These are phyloP conservation scores for Eonycteris spelaea DNA, from an alignment of 2,113 vertebrate genomes.

Conservation along the genomic window DNA sequence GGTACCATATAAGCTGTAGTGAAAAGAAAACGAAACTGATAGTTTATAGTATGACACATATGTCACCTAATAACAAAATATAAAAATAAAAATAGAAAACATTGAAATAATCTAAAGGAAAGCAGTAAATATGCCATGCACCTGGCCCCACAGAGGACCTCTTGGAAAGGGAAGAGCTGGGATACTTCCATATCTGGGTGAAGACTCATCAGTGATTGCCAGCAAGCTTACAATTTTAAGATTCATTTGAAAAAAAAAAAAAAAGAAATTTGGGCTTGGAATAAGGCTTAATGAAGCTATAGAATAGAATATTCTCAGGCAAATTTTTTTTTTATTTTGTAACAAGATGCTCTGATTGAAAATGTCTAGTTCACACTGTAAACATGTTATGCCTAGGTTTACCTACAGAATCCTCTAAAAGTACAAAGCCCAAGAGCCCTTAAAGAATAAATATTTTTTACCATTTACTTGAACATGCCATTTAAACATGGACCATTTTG, in stretches of 20 bases:
- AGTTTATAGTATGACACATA: not conserved
- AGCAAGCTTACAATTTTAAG: not conserved
- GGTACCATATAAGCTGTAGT: not conserved
- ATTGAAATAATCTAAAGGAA: not conserved
- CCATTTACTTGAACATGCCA: not conserved
- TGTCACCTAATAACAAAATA: not conserved
- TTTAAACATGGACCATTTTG: not conserved
- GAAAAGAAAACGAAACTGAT: not conserved
- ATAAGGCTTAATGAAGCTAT: not conserved
- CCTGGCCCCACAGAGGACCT: not conserved
- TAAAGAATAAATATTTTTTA: not conserved
- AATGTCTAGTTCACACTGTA: not conserved
- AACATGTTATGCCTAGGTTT: not conserved
- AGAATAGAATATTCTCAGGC: not conserved
- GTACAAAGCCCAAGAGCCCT: not conserved
- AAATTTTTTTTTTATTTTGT: not conserved
- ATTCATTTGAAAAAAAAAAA: not conserved
- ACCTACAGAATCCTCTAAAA: not conserved
- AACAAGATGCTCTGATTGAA: not conserved
- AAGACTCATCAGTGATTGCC: not conserved
- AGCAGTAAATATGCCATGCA: fast-evolving
- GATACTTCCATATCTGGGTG: not conserved
- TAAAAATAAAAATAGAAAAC: not conserved
- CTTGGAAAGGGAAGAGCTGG: not conserved
- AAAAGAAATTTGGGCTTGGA: not conserved